A percentile compares a stretch with the other conserved stretches of the same genome.
Evolutionary conservation across 2,888 invertebrate genomes (phyloP).

Genomic region (Tenthredo livida): DNA sequence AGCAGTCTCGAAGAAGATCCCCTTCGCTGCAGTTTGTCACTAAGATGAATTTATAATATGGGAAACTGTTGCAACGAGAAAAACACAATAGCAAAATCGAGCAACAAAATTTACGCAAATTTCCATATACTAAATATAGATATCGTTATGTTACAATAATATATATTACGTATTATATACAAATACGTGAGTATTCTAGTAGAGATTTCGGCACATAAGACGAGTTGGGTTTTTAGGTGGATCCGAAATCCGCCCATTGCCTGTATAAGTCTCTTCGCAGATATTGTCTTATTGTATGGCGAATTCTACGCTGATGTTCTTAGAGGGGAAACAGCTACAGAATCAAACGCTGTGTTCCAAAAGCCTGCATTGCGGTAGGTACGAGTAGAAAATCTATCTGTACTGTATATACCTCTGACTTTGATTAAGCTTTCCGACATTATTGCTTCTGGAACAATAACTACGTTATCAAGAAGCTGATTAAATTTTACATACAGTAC

Average conservation of each 20-base stretch:
- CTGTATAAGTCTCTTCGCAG: conserved; percentile 31
- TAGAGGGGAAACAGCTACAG: not conserved
- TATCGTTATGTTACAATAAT: not conserved
- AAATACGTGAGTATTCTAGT: not conserved
- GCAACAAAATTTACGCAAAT: too few species aligned
- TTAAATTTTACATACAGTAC: not conserved
- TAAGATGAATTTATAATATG: not conserved
- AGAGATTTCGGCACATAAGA: not conserved
- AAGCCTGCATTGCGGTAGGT: conserved; percentile 7
- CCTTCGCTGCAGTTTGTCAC: too few species aligned
- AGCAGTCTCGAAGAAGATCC: too few species aligned
- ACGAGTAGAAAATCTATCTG: not conserved
- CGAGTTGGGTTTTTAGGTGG: conserved; percentile 1
- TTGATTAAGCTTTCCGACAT: conserved; percentile 25
- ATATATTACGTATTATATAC: not conserved
- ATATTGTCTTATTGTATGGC: conserved; percentile 32
- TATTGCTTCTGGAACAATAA: not conserved
- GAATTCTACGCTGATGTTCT: not conserved
- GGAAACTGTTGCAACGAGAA: not conserved
- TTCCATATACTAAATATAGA: too few species aligned
- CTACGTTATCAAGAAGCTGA: not conserved
- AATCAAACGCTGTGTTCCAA: not conserved
- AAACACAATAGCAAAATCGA: too few species aligned
- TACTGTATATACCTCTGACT: not conserved
- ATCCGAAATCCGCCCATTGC: conserved; percentile 35